A percentile compares a stretch with the other conserved stretches of the same genome.
Conservation (phyloP, 2,113 vertebrate genomes). For the Strigops habroptila region DNA sequence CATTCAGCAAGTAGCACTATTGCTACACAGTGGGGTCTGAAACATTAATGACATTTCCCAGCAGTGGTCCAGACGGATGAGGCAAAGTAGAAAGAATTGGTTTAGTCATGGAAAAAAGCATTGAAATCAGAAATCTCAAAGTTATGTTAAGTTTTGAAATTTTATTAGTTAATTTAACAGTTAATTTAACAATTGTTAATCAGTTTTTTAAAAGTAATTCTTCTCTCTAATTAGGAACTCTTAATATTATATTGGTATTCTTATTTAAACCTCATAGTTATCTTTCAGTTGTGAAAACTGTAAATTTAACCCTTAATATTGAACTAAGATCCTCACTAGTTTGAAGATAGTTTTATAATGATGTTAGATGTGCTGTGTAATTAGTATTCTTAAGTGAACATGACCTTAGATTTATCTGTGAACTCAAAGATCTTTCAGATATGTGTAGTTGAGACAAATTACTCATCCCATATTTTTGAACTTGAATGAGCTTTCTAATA, state of each 20-base stretch:
- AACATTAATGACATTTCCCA: slow-evolving; percentile 63
- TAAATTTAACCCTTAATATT: background rate
- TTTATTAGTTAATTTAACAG: slow-evolving; percentile 41
- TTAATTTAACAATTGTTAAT: slow-evolving; percentile 14
- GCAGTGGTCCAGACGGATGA: slow-evolving; percentile 39
- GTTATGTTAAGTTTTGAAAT: slow-evolving; percentile 20
- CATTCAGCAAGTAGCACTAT: slow-evolving; percentile 44
- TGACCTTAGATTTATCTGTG: background rate
- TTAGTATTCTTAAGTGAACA: background rate
- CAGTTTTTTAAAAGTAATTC: background rate
- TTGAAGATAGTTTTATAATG: background rate
- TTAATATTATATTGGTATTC: background rate
- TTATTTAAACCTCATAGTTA: background rate
- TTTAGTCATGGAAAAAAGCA: slow-evolving; percentile 19
- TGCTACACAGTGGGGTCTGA: slow-evolving; percentile 55
- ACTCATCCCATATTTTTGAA: background rate
- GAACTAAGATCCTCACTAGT: background rate
- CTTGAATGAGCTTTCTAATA: background rate
- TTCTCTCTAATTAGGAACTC: background rate
- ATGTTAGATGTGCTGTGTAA: background rate
- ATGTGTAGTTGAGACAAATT: background rate
- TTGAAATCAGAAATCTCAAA: slow-evolving; percentile 40
- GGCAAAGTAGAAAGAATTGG: slow-evolving; percentile 27
- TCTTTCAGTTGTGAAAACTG: background rate
- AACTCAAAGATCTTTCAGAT: background rate